Base-by-base conservation (phyloP, 2,888 invertebrate genomes). In the Bruchidius siliquastri region DNA sequence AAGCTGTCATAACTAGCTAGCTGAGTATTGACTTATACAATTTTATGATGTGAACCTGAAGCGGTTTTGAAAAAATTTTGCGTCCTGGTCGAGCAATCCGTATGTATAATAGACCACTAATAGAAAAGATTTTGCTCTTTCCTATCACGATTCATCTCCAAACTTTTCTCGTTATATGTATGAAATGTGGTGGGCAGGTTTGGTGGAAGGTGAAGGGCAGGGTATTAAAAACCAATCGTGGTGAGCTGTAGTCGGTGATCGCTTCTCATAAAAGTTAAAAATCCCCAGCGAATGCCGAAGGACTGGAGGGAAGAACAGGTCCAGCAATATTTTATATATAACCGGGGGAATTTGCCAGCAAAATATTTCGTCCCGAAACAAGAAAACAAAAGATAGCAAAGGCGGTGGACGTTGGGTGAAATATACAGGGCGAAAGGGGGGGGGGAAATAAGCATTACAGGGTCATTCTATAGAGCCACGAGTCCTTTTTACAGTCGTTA, bases 261-360 rank as follows among this genome's bases (percentile, higher is more conserved):
- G 77, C 10, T 49, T 73, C 78, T 80, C 78, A 81, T 79, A 79
- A 80, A 81, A 79, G 79, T 80, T 80, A 79, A 81, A 79, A 80
- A 79, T 80, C 80, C 81, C 80, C 70, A 75, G 78, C 75, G 49
- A 49, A 49, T 49, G 49, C 49, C 13, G 49, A 49, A 49, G 49
- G 49, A 13, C 49, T 49, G 13, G 49, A 13, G 49, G 49, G 49
- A 13, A 76, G 80, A 77, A 77, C 26, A 79, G 78, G 78, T 78
- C 76, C 79, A 80, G 80, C 81, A 83, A 83, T 83, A 83, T 83
- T 83, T 83, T 84, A 84, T 84, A 83, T 81, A 83, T 49, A 84
- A 82, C 83, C 80, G 81, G 83, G 82, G 83, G 83, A 84, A 83
- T 83, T 84, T 81, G 81, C 81, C 83, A 82, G 81, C 80, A 82